Percentiles rank a stretch among this genome's conserved stretches.
phyloP scores from a whole-genome alignment of 2,113 vertebrate species.

The Budorcas taxicolor region DNA sequence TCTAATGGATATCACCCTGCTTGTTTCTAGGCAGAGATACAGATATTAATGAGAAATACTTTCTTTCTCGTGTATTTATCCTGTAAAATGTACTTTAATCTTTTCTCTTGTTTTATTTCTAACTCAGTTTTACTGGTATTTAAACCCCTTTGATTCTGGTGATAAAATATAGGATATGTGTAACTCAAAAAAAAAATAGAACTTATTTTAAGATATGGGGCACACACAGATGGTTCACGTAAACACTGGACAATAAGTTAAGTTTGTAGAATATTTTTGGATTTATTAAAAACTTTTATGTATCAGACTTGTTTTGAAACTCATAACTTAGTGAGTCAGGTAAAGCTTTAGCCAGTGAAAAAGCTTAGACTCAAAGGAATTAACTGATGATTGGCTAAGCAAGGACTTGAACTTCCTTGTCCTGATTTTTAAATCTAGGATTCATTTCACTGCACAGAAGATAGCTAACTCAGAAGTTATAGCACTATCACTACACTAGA shows the following conservation, averaged over 20 bases:
- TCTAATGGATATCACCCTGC: background rate
- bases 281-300: background rate
- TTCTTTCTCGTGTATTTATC: background rate
- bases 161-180: background rate
- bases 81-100: background rate
- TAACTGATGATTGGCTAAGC: background rate
- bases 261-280: background rate
- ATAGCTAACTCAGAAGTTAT: background rate
- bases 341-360: background rate
- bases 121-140: background rate
- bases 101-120: background rate
- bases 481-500: background rate
- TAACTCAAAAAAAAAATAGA: background rate
- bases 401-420: background rate
- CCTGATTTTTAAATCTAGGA: background rate
- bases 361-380: background rate
- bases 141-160: background rate
- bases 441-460: background rate
- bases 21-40: background rate
- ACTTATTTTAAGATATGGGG: background rate
- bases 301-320: background rate
- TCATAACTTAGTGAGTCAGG: background rate
- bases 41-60: background rate
- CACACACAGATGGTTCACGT: accelerated
- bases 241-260: background rate